These are phyloP conservation scores for Elymnias hypermnestra DNA, from an alignment of 1,140 invertebrate genomes.

Conservation along the genomic window DNA sequence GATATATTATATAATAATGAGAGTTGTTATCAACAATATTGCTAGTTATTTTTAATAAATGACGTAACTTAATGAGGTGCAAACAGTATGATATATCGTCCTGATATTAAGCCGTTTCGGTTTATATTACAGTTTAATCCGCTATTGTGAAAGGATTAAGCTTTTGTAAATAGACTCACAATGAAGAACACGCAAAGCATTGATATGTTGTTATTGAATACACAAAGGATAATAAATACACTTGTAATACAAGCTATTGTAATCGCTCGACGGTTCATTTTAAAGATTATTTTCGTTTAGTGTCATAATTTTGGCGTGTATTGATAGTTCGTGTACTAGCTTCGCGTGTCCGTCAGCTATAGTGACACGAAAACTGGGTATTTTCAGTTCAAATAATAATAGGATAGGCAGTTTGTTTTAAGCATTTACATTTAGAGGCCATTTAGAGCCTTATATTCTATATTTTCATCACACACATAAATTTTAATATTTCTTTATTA, in stretches of 20 bases:
- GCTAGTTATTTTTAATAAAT: conserved; percentile 8
- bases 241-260: conserved; percentile 5
- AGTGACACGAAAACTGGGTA: conserved; percentile 47
- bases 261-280: too few relatives aligned
- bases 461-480: neutral
- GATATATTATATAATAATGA: neutral
- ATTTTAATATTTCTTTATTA: neutral
- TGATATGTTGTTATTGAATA: conserved; percentile 47
- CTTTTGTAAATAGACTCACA: conserved; percentile 63
- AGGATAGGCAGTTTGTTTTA: conserved; percentile 29
- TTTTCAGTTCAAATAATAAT: conserved; percentile 33
- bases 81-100: conserved; percentile 19
- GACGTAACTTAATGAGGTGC: conserved; percentile 13
- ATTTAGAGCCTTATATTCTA: conserved; percentile 2
- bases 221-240: conserved; percentile 27
- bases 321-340: conserved; percentile 23
- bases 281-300: conserved; percentile 13
- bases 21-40: neutral
- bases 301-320: conserved; percentile 18
- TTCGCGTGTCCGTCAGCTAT: conserved; percentile 43
- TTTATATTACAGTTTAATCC: conserved; percentile 53
- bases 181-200: conserved; percentile 61
- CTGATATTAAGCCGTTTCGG: conserved; percentile 43
- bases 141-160: conserved; percentile 60
- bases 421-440: conserved; percentile 13